phyloP scores from a whole-genome alignment of 2,888 invertebrate species.

The Neuroscelio doddi region DNA sequence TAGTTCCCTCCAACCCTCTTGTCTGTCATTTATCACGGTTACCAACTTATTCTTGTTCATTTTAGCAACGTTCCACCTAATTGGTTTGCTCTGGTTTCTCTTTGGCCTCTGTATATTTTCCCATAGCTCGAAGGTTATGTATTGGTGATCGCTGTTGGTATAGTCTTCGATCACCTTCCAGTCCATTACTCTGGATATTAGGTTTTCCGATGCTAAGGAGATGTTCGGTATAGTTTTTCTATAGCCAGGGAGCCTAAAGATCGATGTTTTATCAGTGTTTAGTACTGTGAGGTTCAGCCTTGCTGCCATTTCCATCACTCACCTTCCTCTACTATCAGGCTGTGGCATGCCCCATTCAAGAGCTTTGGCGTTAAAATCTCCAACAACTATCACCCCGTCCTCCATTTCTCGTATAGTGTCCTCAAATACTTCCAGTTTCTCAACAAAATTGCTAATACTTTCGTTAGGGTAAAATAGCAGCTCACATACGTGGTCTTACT shows the following conservation, averaged over 20 bases:
- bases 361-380: conserved; percentile 37
- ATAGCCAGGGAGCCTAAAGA: conserved; percentile 28
- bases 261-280: conserved; percentile 23
- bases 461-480: too few relatives aligned
- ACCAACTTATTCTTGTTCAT: too few relatives aligned
- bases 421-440: too few relatives aligned
- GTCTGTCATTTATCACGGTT: too few relatives aligned
- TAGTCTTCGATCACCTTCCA: conserved; percentile 45
- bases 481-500: too few relatives aligned
- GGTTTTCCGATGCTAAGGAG: conserved; percentile 26
- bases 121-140: conserved; percentile 37
- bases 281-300: conserved; percentile 33
- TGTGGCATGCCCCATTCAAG: conserved; percentile 49
- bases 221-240: conserved; percentile 33
- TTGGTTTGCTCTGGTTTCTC: too few relatives aligned
- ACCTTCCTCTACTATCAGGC: conserved; percentile 46
- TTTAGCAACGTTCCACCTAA: too few relatives aligned
- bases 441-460: too few relatives aligned
- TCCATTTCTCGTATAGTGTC: too few relatives aligned
- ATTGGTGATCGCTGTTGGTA: conserved; percentile 45
- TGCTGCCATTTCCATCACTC: conserved; percentile 48
- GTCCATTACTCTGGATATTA: conserved; percentile 10
- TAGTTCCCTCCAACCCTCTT: too few relatives aligned
- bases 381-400: conserved; percentile 24
- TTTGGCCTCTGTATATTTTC: too few relatives aligned